Base-by-base conservation (phyloP, 2,888 invertebrate species). In the Andrena praecox region DNA sequence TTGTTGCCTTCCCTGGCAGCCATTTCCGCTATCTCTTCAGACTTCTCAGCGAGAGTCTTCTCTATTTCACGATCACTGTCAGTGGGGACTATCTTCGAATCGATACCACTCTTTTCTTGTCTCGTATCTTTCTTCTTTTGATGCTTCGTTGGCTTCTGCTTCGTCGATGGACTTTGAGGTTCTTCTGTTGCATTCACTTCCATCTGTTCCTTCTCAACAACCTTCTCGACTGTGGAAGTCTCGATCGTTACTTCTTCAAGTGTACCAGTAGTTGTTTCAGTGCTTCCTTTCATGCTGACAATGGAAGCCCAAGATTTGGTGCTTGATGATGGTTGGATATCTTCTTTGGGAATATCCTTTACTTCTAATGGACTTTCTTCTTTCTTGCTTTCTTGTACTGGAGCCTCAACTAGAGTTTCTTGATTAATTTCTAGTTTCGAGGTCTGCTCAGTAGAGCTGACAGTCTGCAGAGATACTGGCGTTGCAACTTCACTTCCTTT, bases 1-100 rank as follows among this genome's bases (percentile, higher is more conserved):
- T 96, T 97, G 16, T 86, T 87, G 1, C 27, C 12, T 0, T 89
- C 88, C 62, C 74, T 87, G 7, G 6, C 2, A 20, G 29, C 29
- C 0, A 70, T 62, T 42, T 80, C 84, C 68, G 29, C 60, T 7
- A 68, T 54, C 77, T 89, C 84, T n/a, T 29, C 63, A 4, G 73
- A 12, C 59, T 71, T 77, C 20, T 82, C 80, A n/a, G 50, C 8
- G 24, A 76, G 59, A 42, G 74, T 10, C 33, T 74, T 66, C 7
- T 76, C 71, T 6, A 48, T 74, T 5, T 64, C 59, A 2, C 6
- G 42, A 29, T 50, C 31, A 29, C n/a, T 63, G 2, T 59, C 50
- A 1, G 8, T n/a, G 0, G 63, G 7, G 16, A 50, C 0, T 1
- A 8, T 0, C 20, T 72, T 74, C 0, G 12, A n/a, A 16, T 78